These are phyloP conservation scores for Blomia tropicalis DNA, from an alignment of 2,888 invertebrate genomes.

Conservation along the genomic window DNA sequence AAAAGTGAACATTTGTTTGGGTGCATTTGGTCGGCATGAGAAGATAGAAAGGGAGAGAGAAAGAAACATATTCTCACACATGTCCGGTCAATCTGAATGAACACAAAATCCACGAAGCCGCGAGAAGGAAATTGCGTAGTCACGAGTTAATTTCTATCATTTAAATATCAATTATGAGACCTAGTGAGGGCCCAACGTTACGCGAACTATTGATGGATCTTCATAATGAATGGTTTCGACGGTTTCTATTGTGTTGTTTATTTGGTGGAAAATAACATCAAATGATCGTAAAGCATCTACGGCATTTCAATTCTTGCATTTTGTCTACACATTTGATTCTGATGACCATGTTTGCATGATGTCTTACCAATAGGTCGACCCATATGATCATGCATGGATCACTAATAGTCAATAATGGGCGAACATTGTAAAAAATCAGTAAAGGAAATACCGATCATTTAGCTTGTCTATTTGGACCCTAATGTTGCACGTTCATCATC, in stretches of 20 bases:
- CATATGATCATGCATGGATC: too few species aligned
- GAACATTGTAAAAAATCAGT: too few species aligned
- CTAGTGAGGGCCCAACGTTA: background rate
- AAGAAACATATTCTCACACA: background rate
- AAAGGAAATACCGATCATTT: constrained; percentile 10
- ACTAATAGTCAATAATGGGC: constrained; percentile 1
- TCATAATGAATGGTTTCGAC: constrained; percentile 5
- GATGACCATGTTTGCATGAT: too few species aligned
- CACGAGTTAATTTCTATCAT: constrained; percentile 11
- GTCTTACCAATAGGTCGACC: too few species aligned
- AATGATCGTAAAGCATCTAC: background rate
- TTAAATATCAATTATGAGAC: constrained; percentile 12
- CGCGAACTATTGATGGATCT: background rate
- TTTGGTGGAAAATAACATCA: too few species aligned
- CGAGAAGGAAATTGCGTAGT: constrained; percentile 2
- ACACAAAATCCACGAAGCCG: too few species aligned
- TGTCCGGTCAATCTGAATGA: background rate
- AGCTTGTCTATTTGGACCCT: too few species aligned
- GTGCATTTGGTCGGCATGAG: too few species aligned
- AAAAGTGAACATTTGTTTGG: too few species aligned
- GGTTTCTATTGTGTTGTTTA: too few species aligned
- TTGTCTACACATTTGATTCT: background rate
- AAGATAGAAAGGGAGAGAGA: too few species aligned
- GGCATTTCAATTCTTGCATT: background rate
- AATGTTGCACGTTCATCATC: background rate